These are phyloP conservation scores for Microctonus hyperodae DNA, from an alignment of 2,888 invertebrate genomes.

Conservation along the genomic window DNA sequence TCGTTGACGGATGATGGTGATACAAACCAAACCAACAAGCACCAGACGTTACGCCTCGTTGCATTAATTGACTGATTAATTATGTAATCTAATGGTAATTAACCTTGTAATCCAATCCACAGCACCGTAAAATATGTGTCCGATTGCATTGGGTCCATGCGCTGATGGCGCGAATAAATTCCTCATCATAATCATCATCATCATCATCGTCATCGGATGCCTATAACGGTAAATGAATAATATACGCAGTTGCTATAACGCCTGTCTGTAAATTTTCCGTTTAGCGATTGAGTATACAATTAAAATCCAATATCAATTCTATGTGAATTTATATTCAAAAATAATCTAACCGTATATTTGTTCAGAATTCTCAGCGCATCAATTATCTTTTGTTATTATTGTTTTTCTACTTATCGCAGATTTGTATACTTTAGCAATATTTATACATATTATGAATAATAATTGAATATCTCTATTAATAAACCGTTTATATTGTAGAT, in stretches of 20 bases:
- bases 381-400: neutral
- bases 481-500: constrained; percentile 3
- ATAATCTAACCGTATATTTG: neutral
- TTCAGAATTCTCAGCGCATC: neutral
- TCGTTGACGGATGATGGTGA: constrained; percentile 14
- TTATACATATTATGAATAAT: neutral
- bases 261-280: constrained; percentile 19
- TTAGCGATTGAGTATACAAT: constrained; percentile 18
- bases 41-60: constrained; percentile 58
- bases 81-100: constrained; percentile 61
- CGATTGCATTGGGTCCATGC: constrained; percentile 36
- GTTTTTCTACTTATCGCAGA: neutral
- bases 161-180: neutral
- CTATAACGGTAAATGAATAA: neutral
- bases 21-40: constrained; percentile 39
- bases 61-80: constrained; percentile 61
- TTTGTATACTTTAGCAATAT: neutral
- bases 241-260: constrained; percentile 29
- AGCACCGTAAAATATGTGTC: constrained; percentile 47
- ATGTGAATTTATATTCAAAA: neutral
- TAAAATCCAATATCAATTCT: constrained; percentile 1
- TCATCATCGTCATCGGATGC: neutral
- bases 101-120: constrained; percentile 54
- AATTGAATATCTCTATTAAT: neutral
- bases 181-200: neutral